Evolutionary conservation across 2,113 vertebrate species (phyloP), one percentile per base, ranked within the genome.

Genomic region (Antechinus flavipes): DNA sequence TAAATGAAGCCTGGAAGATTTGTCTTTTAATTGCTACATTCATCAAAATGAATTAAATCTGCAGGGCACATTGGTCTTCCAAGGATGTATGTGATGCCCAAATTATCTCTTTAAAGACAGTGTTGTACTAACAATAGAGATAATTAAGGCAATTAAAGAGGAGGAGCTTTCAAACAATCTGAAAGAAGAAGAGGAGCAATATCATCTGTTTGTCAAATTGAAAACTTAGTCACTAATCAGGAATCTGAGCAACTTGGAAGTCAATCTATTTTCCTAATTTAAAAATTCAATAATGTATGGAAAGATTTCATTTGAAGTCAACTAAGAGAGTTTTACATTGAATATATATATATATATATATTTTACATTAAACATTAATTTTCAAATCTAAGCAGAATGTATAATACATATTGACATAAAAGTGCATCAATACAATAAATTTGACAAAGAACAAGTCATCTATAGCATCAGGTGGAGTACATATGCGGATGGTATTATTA

Each of bases 101-200:
- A 95, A n/a, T 92, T 90, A 27, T 92, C 0, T 16, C 30, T 96
- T 96, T 90, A 91, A 92, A 95, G 30, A 55, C 55, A 95, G 9
- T 91, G 46, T 94, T 97, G 55, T 93, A 90, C 6, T 96, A 95
- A 95, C 11, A 96, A 96, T 92, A 98, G 92, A 95, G 27, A 94
- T 0, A 50, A 91, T 42, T 92, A 56, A 95, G 84, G 92, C 94
- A 94, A 95, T 95, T 94, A 54, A 54, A 93, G 89, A 52, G 26
- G 7, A 6, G 92, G 92, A 54, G 1, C 11, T 96, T 96, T 98
- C 94, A 90, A 68, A 52, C 76, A 54, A 58, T 25, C 68, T 8
- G 90, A 3, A 91, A 94, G 47, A 96, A 23, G 16, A 54, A 1
- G 55, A 96, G 0, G 35, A 84, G n/a, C 35, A 94, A 1, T 91